Percentiles rank a stretch among this genome's conserved stretches.
Conservation (phyloP, 35 echinoderm and acorn worm species). For the Apostichopus californicus region DNA sequence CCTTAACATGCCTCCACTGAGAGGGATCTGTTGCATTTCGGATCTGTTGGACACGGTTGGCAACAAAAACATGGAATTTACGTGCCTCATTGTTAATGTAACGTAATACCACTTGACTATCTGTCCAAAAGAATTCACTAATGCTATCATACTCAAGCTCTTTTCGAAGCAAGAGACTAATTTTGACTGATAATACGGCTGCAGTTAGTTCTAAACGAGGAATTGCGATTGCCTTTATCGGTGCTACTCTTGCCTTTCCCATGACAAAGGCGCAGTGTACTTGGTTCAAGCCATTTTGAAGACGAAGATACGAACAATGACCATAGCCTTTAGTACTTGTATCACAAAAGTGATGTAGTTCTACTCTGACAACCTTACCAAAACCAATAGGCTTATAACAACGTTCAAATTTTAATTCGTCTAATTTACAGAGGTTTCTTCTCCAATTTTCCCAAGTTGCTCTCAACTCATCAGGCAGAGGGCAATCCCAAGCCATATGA, state of each 20-base stretch:
- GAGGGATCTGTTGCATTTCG: constrained; percentile 14
- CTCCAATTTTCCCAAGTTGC: constrained; percentile 55
- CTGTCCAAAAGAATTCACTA: no score
- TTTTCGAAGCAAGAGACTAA: not conserved
- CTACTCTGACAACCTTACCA: constrained; percentile 1
- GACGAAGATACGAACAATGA: constrained; percentile 52
- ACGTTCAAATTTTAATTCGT: constrained; percentile 14
- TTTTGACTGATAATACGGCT: constrained; percentile 50
- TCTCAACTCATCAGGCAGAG: constrained; percentile 19
- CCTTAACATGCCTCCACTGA: constrained; percentile 65
- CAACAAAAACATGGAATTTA: constrained; percentile 70
- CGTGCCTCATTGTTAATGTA: constrained; percentile 71
- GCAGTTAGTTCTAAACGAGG: constrained; percentile 54
- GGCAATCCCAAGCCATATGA: constrained; percentile 68
- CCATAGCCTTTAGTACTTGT: constrained; percentile 64
- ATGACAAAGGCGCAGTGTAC: constrained; percentile 12
- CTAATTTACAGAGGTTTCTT: constrained; percentile 9
- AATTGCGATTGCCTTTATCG: constrained; percentile 23
- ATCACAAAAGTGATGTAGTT: constrained; percentile 69
- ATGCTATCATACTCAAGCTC: constrained; percentile 53
- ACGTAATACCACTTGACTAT: constrained; percentile 66
- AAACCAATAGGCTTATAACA: constrained; percentile 22
- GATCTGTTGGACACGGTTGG: constrained; percentile 63
- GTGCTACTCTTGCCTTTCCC: constrained; percentile 53
- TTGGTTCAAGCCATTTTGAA: not conserved